Conservation (phyloP, 2,888 invertebrate species). For the Drosophila helvetica region DNA sequence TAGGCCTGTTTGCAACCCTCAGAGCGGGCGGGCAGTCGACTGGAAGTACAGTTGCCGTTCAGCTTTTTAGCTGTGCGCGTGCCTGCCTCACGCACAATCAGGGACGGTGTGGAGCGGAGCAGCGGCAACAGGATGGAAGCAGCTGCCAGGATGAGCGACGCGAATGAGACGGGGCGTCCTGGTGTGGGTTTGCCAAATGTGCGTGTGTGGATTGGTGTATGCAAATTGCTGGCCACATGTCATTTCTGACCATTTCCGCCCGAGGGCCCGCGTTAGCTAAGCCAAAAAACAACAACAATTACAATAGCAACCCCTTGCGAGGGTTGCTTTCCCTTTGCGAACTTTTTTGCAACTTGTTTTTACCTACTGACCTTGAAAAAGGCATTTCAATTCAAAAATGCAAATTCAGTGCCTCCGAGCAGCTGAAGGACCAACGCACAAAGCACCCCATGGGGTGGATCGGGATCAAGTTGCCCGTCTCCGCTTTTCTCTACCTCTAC, state of each 20-base stretch:
- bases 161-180: conserved; percentile 1
- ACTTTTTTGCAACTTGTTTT: conserved; percentile 74
- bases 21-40: conserved; percentile 7
- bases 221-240: conserved; percentile 74
- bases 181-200: conserved; percentile 54
- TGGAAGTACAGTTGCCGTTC: conserved; percentile 65
- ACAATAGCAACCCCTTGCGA: conserved; percentile 43
- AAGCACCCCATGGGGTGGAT: conserved; percentile 53
- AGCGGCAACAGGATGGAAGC: conserved; percentile 10
- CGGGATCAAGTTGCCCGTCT: conserved; percentile 57
- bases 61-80: conserved; percentile 67
- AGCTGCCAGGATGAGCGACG: conserved; percentile 40
- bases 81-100: conserved; percentile 61
- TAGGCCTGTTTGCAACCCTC: conserved; percentile 45
- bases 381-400: conserved; percentile 70
- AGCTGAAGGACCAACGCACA: conserved; percentile 53
- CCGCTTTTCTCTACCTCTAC: not conserved
- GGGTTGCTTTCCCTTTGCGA: conserved; percentile 43
- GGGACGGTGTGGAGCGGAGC: conserved; percentile 23
- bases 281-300: conserved; percentile 53
- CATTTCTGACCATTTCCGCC: conserved; percentile 75
- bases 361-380: conserved; percentile 83
- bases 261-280: conserved; percentile 40
- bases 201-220: conserved; percentile 74
- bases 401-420: conserved; percentile 59